These are phyloP conservation scores for Seriola quinqueradiata DNA, from an alignment of 2,113 vertebrate species.

Conservation along the genomic window DNA sequence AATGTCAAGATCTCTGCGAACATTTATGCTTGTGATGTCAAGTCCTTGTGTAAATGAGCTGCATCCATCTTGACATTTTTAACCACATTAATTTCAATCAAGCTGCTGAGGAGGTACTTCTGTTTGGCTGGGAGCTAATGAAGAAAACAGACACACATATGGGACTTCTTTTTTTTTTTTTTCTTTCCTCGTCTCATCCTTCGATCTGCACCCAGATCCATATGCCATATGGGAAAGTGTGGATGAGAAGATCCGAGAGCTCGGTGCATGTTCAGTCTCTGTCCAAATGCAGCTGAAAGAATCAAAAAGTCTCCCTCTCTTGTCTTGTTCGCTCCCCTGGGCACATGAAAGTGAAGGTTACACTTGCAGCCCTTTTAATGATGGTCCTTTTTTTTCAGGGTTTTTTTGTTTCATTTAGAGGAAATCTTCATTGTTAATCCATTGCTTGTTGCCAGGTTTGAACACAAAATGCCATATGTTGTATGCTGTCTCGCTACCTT, in stretches of 20 bases:
- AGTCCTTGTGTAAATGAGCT: slow-evolving; percentile 61
- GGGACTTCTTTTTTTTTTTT: slow-evolving; percentile 69
- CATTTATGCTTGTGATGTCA: slow-evolving; percentile 40
- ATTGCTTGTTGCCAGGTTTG: slow-evolving; percentile 72
- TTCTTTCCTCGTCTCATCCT: slow-evolving; percentile 62
- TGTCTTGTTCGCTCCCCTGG: slow-evolving; percentile 71
- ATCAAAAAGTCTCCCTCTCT: slow-evolving; percentile 70
- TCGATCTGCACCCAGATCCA: slow-evolving; percentile 81
- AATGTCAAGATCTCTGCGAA: slow-evolving; percentile 34
- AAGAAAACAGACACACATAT: slow-evolving; percentile 86
- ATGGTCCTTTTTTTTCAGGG: slow-evolving; percentile 37
- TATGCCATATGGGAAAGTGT: slow-evolving; percentile 84
- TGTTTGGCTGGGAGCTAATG: slow-evolving; percentile 82
- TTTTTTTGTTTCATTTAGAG: slow-evolving; percentile 60
- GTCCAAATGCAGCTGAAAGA: slow-evolving; percentile 72
- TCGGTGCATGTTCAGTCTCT: slow-evolving; percentile 67
- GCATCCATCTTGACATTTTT: slow-evolving; percentile 69
- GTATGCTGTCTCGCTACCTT: slow-evolving; percentile 44
- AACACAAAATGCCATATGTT: slow-evolving; percentile 68
- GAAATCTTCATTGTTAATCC: slow-evolving; percentile 70
- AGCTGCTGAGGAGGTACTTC: slow-evolving; percentile 77
- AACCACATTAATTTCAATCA: slow-evolving; percentile 79
- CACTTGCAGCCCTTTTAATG: slow-evolving; percentile 71
- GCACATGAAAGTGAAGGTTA: slow-evolving; percentile 85
- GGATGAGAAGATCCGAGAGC: slow-evolving; percentile 79